Base-by-base conservation (phyloP, 2,888 invertebrate genomes). In the Ryuthela nishihirai region DNA sequence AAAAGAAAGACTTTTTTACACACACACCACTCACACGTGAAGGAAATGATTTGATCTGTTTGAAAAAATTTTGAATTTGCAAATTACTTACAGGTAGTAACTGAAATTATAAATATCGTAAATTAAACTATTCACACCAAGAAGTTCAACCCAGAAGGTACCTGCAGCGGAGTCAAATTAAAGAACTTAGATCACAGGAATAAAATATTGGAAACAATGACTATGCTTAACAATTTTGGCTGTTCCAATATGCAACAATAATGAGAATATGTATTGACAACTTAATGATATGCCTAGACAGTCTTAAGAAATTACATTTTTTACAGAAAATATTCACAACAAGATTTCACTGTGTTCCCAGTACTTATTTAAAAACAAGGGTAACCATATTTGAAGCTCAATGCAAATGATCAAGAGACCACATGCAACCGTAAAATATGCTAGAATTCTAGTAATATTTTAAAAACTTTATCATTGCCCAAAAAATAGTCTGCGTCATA, bases 21-120 rank as follows among this genome's bases (percentile, higher is more conserved):
- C 53, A 48, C 59, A 59, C 53, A 59, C 59, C 59, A 53, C 59
- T 59, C 59, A 59, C 59, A 59, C 59, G 50, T 59, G 59, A 58
- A 59, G 29, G 12, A 29, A 29, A 29, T 58, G 56, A 58, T 52
- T 50, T 50, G 55, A 56, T 46, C 47, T 25, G 46, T 25, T 32
- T 52, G 42, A 58, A 43, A 50, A 42, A 35, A 40, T 29, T 18
- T 42, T 18, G 7, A 36, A 50, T 46, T n/a, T n/a, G n/a, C n/a
- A n/a, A n/a, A n/a, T n/a, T n/a, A n/a, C n/a, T n/a, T n/a, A n/a
- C n/a, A n/a, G n/a, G n/a, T n/a, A n/a, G n/a, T n/a, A n/a, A n/a
- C n/a, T n/a, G n/a, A n/a, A n/a, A n/a, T n/a, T n/a, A n/a, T n/a
- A n/a, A n/a, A n/a, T n/a, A n/a, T n/a, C 5, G 29, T 25, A 23